These are phyloP conservation scores for Pseudomyrmex sp. DNA, from an alignment of 1,140 invertebrate species.

Conservation along the genomic window DNA sequence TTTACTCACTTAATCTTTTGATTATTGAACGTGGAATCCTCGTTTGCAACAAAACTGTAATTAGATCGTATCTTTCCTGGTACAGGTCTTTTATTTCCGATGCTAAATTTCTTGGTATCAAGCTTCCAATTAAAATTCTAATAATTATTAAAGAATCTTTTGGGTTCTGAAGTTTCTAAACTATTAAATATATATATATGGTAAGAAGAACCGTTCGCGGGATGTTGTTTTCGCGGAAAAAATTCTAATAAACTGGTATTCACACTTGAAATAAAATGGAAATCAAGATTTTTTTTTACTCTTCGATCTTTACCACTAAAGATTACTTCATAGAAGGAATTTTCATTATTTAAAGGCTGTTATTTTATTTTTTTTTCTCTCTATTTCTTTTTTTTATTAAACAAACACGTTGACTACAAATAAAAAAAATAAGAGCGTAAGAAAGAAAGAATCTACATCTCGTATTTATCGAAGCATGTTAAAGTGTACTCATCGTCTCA, in stretches of 20 bases:
- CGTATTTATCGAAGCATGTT: slow-evolving; percentile 44
- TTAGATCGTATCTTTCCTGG: not conserved
- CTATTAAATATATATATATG: no score
- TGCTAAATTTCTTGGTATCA: slow-evolving; percentile 9
- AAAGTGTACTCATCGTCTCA: slow-evolving; percentile 55
- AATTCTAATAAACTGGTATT: slow-evolving; percentile 16
- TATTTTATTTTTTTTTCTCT: not conserved
- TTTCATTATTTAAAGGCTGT: not conserved
- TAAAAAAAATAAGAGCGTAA: not conserved
- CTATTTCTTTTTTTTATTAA: not conserved
- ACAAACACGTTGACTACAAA: not conserved
- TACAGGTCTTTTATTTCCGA: not conserved
- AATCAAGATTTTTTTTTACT: not conserved
- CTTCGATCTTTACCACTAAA: not conserved
- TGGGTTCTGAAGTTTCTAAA: no score
- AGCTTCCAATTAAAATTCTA: slow-evolving; percentile 38
- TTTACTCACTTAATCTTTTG: not conserved
- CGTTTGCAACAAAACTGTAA: slow-evolving; percentile 20
- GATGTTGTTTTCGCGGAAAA: not conserved
- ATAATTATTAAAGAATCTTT: not conserved
- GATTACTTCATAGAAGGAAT: not conserved
- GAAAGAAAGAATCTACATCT: slow-evolving; percentile 32
- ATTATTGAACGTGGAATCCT: not conserved
- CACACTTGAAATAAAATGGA: slow-evolving; percentile 7
- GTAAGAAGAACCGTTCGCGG: no score